Evolutionary conservation across 2,113 vertebrate genomes (phyloP).

Genomic region (Nothoprocta perdicaria): DNA sequence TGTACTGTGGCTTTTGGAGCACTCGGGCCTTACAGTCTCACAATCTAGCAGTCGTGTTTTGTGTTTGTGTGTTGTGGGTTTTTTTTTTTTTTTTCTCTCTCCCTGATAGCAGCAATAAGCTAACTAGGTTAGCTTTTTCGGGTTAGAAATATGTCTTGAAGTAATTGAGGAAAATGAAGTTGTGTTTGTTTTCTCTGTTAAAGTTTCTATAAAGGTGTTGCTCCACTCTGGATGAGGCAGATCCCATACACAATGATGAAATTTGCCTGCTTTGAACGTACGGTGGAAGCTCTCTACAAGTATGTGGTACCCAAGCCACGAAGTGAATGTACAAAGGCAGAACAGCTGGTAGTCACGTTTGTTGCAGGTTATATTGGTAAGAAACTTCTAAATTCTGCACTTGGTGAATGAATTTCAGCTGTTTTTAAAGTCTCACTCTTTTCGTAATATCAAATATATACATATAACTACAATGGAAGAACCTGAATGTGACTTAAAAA

Average conservation of each 20-base stretch:
- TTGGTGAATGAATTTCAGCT: neutral
- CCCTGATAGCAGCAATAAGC: neutral
- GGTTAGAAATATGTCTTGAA: neutral
- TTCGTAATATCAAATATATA: neutral
- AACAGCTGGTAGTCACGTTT: constrained; percentile 96
- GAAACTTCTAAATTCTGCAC: constrained; percentile 40
- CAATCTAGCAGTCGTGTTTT: neutral
- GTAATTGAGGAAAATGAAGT: neutral
- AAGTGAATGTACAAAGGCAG: constrained; percentile 89
- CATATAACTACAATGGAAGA: neutral
- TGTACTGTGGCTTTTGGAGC: neutral
- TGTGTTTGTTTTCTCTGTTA: neutral
- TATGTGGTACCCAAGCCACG: constrained; percentile 94
- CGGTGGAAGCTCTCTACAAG: constrained; percentile 95
- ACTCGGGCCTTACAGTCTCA: neutral
- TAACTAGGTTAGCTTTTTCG: neutral
- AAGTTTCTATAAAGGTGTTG: constrained; percentile 98
- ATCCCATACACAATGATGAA: constrained; percentile 99
- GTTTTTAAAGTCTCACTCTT: neutral
- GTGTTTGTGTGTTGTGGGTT: no score
- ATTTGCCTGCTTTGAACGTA: constrained; percentile 98
- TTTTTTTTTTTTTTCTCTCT: neutral
- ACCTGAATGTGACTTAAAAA: neutral
- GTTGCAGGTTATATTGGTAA: constrained; percentile 97
- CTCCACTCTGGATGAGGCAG: constrained; percentile 98